A percentile compares a stretch with the other conserved stretches of the same genome.
These are phyloP conservation scores for Trichechus manatus DNA, from an alignment of 2,113 vertebrate genomes.

Conservation along the genomic window DNA sequence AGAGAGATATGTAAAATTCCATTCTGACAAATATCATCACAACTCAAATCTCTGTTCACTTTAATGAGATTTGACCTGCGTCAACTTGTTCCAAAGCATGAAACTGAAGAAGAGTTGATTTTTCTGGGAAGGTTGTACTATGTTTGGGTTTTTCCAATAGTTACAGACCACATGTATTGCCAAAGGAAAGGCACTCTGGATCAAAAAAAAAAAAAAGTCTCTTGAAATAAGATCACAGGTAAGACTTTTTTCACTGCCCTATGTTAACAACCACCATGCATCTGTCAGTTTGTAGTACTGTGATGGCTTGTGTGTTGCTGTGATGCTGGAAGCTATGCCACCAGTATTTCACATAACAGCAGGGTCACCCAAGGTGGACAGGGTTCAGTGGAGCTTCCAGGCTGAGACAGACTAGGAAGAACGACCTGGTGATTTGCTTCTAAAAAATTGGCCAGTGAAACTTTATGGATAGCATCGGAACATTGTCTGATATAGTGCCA, in stretches of 20 bases:
- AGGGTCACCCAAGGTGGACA: too few species aligned
- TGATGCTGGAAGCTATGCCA: too few species aligned
- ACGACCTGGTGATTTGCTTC: too few species aligned
- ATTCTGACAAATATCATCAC: constrained; percentile 59
- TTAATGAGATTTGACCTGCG: constrained; percentile 55
- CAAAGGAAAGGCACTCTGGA: constrained; percentile 55
- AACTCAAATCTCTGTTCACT: constrained; percentile 58
- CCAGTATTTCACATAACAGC: too few species aligned
- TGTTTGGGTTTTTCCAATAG: constrained; percentile 54
- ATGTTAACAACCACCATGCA: constrained; percentile 32
- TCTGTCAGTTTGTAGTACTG: too few species aligned
- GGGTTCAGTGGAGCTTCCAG: too few species aligned
- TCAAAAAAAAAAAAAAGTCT: constrained; percentile 29
- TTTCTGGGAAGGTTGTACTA: constrained; percentile 38
- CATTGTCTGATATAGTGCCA: too few species aligned
- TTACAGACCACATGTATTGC: neutral
- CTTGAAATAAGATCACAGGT: constrained; percentile 64
- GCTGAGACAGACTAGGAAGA: too few species aligned
- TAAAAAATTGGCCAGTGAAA: too few species aligned
- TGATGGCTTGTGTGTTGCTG: too few species aligned
- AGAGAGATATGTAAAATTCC: constrained; percentile 59
- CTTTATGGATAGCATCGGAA: too few species aligned
- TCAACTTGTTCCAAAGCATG: constrained; percentile 46
- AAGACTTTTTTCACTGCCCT: constrained; percentile 30
- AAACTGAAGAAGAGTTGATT: constrained; percentile 44